Conservation (phyloP, 2,113 vertebrate genomes). For the Prionailurus viverrinus region DNA sequence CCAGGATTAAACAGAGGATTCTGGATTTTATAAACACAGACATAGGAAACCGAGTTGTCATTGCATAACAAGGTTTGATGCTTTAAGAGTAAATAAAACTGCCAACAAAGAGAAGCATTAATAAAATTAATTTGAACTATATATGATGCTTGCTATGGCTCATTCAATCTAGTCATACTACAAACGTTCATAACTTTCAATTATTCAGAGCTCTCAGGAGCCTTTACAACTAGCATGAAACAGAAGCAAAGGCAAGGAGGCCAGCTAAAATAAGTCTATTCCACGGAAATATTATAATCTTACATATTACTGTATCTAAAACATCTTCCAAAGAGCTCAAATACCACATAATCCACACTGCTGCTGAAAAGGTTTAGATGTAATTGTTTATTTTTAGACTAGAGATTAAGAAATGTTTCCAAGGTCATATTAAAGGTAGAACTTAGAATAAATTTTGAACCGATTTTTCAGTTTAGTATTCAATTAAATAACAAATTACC, state of each 20-base stretch:
- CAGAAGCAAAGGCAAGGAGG: conserved; percentile 8
- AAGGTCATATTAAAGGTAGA: conserved; percentile 61
- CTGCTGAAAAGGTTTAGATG: not conserved
- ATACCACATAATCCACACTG: conserved; percentile 1
- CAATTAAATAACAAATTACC: conserved; percentile 40
- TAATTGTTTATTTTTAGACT: conserved; percentile 68
- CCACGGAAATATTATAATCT: conserved; percentile 43
- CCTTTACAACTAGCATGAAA: conserved; percentile 19
- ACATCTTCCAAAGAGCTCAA: conserved; percentile 55
- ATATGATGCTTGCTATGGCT: conserved; percentile 5
- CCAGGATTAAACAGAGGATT: not conserved
- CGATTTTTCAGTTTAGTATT: conserved; percentile 46
- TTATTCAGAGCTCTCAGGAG: conserved; percentile 19
- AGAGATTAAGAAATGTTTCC: conserved; percentile 55
- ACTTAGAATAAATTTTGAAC: conserved; percentile 49
- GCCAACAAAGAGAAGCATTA: conserved; percentile 59
- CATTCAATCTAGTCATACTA: not conserved
- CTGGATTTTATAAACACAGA: conserved; percentile 61
- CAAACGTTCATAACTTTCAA: conserved; percentile 51
- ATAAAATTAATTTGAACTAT: conserved; percentile 47
- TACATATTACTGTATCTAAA: not conserved
- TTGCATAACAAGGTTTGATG: conserved; percentile 36
- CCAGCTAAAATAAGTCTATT: conserved; percentile 51
- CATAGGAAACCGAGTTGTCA: conserved; percentile 7
- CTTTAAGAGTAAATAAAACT: conserved; percentile 22